phyloP scores from a whole-genome alignment of 2,797 vertebrate genomes.

The Heliangelus exortis region DNA sequence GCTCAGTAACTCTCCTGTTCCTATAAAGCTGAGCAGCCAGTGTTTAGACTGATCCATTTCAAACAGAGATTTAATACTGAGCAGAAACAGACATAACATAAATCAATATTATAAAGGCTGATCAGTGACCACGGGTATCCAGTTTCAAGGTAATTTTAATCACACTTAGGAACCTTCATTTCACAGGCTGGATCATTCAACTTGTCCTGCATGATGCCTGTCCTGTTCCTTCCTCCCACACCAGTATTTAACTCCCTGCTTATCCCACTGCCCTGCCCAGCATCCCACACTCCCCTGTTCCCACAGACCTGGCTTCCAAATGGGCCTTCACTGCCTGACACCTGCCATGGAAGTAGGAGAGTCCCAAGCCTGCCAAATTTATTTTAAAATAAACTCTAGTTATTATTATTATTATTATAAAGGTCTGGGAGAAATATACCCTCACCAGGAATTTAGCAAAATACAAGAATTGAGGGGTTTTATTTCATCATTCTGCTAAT shows the following conservation, averaged over 20 bases:
- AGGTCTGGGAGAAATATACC: not conserved
- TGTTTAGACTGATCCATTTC: slow-evolving; percentile 36
- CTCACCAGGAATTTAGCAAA: not conserved
- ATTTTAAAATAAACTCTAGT: not conserved
- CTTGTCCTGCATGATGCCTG: not conserved
- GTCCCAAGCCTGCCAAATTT: not conserved
- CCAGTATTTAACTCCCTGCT: not conserved
- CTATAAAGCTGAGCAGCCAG: not conserved
- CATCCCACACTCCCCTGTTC: not conserved
- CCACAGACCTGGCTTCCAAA: not conserved
- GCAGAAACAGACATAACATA: slow-evolving; percentile 48
- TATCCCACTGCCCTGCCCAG: not conserved
- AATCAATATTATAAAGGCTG: not conserved
- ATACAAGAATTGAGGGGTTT: not conserved
- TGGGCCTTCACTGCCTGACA: not conserved
- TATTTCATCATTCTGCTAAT: not conserved
- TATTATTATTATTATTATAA: not conserved
- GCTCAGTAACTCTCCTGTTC: not conserved
- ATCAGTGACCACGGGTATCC: not conserved
- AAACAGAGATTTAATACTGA: not conserved
- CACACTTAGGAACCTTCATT: not conserved
- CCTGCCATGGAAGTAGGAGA: not conserved
- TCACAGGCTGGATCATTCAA: not conserved
- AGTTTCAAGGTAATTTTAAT: slow-evolving; percentile 42
- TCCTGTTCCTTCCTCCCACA: not conserved